Evolutionary conservation across 2,888 invertebrate species (phyloP), one percentile per base, ranked within the genome.

Genomic region (Microctonus hyperodae): DNA sequence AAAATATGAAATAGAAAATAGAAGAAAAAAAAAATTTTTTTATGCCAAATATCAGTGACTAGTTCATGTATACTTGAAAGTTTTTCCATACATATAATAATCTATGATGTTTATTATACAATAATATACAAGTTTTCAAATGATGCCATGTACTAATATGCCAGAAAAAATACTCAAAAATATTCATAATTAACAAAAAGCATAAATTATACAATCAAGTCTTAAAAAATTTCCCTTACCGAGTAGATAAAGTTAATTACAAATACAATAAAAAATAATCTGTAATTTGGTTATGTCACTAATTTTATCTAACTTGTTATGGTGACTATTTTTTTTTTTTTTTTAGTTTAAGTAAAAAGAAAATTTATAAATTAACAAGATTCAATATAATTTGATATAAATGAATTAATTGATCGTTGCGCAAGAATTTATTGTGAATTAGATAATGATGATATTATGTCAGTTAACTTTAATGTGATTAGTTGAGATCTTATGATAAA

Each of bases 91-190:
- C 33, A n/a, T 22, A 33, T 50, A 35, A 50, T n/a, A n/a, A 35
- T n/a, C n/a, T n/a, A n/a, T n/a, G 7, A 51, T 61, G 20, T 10
- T 33, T 50, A 20, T 35, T 61, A 51, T 33, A n/a, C n/a, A 10
- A n/a, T 2, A 35, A 16, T 23, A 61, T 50, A 51, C 11, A 51
- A 20, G 51, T n/a, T 50, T 61, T 50, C 11, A 5, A 20, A 22
- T 51, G 61, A 61, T 50, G 61, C 50, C 61, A 61, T 37, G 44
- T 44, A 61, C 35, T 10, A 51, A 37, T 35, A 62, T 62, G 61
- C 53, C 61, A 62, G 53, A 60, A 23, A 22, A 62, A 62, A 53
- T 62, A 62, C 61, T 62, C 61, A 62, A 37, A 50, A 62, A 62
- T 44, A 44, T 44, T 44, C 44, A 7, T 16, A 44, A 44, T 44